A percentile compares a stretch with the other conserved stretches of the same genome.
Evolutionary conservation across 2,113 vertebrate species (phyloP).

Genomic region (Dendropsophus ebraccatus): DNA sequence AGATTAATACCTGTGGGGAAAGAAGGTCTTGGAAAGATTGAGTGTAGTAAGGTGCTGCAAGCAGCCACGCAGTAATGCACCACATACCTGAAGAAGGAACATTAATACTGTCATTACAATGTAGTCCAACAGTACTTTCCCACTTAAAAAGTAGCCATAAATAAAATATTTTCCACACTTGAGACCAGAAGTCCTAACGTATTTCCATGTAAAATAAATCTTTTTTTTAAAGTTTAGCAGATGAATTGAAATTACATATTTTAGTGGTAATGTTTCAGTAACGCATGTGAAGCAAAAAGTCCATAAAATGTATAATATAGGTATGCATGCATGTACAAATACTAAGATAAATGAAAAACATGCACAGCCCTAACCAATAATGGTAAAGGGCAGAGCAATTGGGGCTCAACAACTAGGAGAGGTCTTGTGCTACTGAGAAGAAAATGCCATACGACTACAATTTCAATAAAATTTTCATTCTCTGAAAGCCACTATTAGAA

Average conservation of each 20-base stretch:
- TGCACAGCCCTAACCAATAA: not conserved
- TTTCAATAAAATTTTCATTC: not conserved
- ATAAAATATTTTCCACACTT: not conserved
- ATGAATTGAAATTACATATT: not conserved
- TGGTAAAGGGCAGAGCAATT: not conserved
- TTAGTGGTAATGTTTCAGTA: not conserved
- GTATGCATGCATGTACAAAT: no score
- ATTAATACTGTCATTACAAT: not conserved
- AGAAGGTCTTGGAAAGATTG: slow-evolving; percentile 87
- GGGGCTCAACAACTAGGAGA: no score
- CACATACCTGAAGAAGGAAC: slow-evolving; percentile 78
- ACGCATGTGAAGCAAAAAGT: not conserved
- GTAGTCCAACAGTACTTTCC: not conserved
- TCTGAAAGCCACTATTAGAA: not conserved
- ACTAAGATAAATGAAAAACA: no score
- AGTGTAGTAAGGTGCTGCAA: slow-evolving; percentile 87
- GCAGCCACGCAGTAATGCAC: slow-evolving; percentile 87
- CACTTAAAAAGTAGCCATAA: no score
- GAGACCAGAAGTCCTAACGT: no score
- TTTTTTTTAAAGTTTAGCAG: not conserved
- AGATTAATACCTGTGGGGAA: slow-evolving; percentile 84
- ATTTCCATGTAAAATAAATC: not conserved
- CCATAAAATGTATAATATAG: no score
- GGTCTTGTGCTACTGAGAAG: no score
- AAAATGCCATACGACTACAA: not conserved